Percentiles rank a stretch among this genome's conserved stretches.
phyloP scores from a whole-genome alignment of 2,888 invertebrate species.

The Elmis aenea region DNA sequence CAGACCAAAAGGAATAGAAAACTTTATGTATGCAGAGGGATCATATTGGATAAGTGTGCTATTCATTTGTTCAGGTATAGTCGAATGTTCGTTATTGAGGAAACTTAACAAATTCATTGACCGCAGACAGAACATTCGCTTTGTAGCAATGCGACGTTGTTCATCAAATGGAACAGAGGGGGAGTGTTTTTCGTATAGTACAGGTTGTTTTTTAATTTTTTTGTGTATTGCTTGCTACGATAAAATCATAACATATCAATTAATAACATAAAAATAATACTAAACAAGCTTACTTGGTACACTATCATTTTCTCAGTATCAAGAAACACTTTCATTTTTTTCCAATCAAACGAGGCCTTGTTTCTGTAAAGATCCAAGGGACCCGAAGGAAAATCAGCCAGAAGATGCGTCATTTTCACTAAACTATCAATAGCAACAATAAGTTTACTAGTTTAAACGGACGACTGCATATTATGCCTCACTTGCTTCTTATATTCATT shows the following conservation, averaged over 20 bases:
- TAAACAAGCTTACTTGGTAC: conserved; percentile 47
- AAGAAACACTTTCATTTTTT: conserved; percentile 52
- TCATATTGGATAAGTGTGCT: conserved; percentile 57
- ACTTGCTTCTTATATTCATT: no score
- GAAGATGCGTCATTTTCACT: conserved; percentile 44
- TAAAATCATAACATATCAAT: no score
- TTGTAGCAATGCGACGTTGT: not conserved
- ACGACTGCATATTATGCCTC: no score
- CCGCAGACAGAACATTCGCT: conserved; percentile 1
- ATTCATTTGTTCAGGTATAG: no score
- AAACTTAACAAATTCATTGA: no score
- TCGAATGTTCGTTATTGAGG: no score
- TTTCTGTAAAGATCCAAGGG: conserved; percentile 60
- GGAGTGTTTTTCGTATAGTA: not conserved
- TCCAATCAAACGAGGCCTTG: conserved; percentile 64
- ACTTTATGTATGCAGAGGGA: conserved; percentile 61
- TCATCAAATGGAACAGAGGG: conserved; percentile 1
- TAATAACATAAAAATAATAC: no score
- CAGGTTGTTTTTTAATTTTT: conserved; percentile 2
- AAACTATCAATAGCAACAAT: no score
- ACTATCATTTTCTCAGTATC: conserved; percentile 51
- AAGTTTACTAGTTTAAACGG: no score
- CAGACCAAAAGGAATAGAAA: conserved; percentile 58
- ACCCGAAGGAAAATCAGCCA: conserved; percentile 59
- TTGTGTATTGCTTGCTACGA: not conserved